phyloP scores from a whole-genome alignment of 1,140 invertebrate species.

The Capitella teleta region DNA sequence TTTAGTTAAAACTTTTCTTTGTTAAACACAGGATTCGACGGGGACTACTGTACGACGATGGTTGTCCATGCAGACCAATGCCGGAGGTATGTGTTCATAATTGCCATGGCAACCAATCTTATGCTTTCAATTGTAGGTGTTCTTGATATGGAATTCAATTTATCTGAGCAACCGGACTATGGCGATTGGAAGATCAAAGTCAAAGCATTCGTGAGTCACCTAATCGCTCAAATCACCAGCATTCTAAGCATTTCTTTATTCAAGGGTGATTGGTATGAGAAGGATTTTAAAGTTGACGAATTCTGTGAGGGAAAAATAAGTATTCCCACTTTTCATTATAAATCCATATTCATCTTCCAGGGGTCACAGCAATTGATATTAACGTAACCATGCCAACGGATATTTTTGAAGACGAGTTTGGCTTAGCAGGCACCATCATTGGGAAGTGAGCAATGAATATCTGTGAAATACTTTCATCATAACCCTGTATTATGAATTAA shows the following conservation, averaged over 20 bases:
- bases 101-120: no score
- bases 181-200: conserved; percentile 85
- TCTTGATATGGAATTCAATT: conserved; percentile 75
- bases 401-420: conserved; percentile 73
- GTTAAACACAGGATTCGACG: no score
- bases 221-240: no score
- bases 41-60: no score
- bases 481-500: no score
- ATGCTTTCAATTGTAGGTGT: conserved; percentile 63
- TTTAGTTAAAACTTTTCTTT: no score
- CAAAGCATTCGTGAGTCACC: conserved; percentile 54
- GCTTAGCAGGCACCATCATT: conserved; percentile 70
- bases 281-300: conserved; percentile 77
- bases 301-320: no score
- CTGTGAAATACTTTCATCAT: no score
- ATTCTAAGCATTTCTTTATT: conserved; percentile 16
- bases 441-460: conserved; percentile 91
- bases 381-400: conserved; percentile 92
- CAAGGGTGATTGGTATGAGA: conserved; percentile 69
- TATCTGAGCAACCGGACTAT: conserved; percentile 82
- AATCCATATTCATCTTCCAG: conserved; percentile 30
- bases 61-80: no score
- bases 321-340: no score
- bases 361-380: conserved; percentile 54
- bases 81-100: no score